Evolutionary conservation across 2,797 vertebrate species (phyloP).

Genomic region (Myotis myotis): DNA sequence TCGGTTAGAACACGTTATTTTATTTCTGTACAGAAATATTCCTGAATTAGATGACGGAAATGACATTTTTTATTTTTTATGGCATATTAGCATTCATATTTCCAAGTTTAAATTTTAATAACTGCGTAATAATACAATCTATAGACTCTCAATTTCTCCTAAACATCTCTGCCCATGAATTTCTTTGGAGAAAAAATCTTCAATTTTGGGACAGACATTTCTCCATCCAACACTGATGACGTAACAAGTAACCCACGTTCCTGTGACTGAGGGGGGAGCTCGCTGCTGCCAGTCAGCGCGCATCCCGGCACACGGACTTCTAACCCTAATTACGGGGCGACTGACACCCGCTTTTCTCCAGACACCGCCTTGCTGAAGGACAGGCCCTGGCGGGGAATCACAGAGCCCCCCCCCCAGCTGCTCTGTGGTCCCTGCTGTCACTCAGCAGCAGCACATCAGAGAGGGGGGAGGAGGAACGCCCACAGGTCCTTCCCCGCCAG

Average conservation of each 20-base stretch:
- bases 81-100: conserved; percentile 52
- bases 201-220: conserved; percentile 19
- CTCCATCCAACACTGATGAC: conserved; percentile 53
- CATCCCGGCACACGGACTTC: conserved; percentile 52
- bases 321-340: conserved; percentile 27
- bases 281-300: neutral
- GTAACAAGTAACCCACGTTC: conserved; percentile 83
- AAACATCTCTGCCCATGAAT: neutral
- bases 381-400: conserved; percentile 80
- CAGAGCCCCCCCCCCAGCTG: conserved; percentile 76
- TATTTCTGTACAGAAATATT: conserved; percentile 66
- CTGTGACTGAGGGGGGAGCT: conserved; percentile 51
- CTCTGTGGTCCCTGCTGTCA: conserved; percentile 82
- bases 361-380: conserved; percentile 78
- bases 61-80: conserved; percentile 42
- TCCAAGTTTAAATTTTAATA: conserved; percentile 57
- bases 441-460: conserved; percentile 83
- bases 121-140: neutral
- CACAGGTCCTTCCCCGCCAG: conserved; percentile 78
- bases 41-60: conserved; percentile 69
- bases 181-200: conserved; percentile 29
- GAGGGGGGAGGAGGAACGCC: conserved; percentile 70
- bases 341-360: conserved; percentile 77
- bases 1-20: conserved; percentile 60
- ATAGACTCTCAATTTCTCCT: conserved; percentile 18